Conservation (phyloP, 1,140 invertebrate genomes). For the Chironomus striatipennis region DNA sequence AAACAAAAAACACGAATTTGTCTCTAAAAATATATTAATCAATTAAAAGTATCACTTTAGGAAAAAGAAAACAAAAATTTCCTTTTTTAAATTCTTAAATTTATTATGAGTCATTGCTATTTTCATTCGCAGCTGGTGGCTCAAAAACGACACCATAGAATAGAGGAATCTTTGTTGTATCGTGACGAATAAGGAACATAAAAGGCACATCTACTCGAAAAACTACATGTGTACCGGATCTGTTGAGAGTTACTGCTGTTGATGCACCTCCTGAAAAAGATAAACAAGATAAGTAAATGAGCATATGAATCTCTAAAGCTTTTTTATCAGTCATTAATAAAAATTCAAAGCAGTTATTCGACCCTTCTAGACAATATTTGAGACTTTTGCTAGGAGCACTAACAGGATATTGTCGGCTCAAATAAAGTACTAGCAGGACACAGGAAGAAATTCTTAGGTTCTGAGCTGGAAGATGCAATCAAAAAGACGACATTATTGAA, state of each 20-base stretch:
- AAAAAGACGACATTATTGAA: no score
- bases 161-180: slow-evolving; percentile 47
- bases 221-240: slow-evolving; percentile 44
- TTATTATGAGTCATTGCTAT: neutral
- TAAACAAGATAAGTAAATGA: neutral
- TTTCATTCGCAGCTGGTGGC: slow-evolving; percentile 27
- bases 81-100: neutral
- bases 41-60: neutral
- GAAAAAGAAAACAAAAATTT: neutral
- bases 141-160: slow-evolving; percentile 55
- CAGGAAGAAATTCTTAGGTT: no score
- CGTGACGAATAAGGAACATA: slow-evolving; percentile 59
- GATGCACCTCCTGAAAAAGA: slow-evolving; percentile 44
- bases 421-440: no score
- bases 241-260: slow-evolving; percentile 46
- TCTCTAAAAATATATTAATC: slow-evolving; percentile 14
- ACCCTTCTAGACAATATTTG: no score
- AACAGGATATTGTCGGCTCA: no score
- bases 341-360: no score
- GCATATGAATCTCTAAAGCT: neutral
- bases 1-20: neutral
- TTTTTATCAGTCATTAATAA: neutral
- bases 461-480: no score
- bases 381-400: no score
- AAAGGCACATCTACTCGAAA: slow-evolving; percentile 63